Evolutionary conservation across 2,888 invertebrate species (phyloP), one percentile per base, ranked within the genome.

Genomic region (Erpobdella octoculata): DNA sequence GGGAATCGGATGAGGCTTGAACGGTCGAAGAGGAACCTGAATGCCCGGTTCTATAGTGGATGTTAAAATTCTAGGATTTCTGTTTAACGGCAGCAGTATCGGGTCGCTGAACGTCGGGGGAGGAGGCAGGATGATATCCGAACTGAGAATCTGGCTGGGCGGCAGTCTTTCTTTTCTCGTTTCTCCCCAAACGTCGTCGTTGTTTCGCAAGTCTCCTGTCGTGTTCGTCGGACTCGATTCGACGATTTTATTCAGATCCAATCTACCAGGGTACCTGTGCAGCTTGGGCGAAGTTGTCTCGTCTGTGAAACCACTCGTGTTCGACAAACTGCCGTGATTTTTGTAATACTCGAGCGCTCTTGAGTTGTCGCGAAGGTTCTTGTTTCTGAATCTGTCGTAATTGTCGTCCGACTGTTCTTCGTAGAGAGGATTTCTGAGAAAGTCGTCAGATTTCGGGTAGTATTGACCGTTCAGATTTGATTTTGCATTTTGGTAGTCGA

Each of bases 341-440:
- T 53, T 53, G n/a, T 53, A 53, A 53, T 53, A 53, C 28, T 53
- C 53, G 4, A 53, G 28, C 53, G 53, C 53, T 53, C 53, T n/a
- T n/a, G n/a, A n/a, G 21, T 28, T 25, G 18, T 53, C 53, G 15
- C 53, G 12, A 53, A 28, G 28, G 21, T 28, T 53, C 28, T 28
- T 53, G 53, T 25, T 21, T 25, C n/a, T 28, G 53, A 2, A 25
- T 53, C 28, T 28, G 21, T 21, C 21, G 28, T 28, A 25, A 28
- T 8, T 21, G 28, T 53, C 28, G 21, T 53, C n/a, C 3, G 8
- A 8, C 6, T 53, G 21, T 28, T 46, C 46, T 5, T 53, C 28
- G 53, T 53, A 53, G 28, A 53, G 48, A 6, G 9, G 48, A 25
- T 48, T 48, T 9, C 4, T 18, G 21, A 28, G 28, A n/a, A n/a